A percentile compares a stretch with the other conserved stretches of the same genome.
phyloP scores from a whole-genome alignment of 2,113 vertebrate species.

The Hystrix cristata region DNA sequence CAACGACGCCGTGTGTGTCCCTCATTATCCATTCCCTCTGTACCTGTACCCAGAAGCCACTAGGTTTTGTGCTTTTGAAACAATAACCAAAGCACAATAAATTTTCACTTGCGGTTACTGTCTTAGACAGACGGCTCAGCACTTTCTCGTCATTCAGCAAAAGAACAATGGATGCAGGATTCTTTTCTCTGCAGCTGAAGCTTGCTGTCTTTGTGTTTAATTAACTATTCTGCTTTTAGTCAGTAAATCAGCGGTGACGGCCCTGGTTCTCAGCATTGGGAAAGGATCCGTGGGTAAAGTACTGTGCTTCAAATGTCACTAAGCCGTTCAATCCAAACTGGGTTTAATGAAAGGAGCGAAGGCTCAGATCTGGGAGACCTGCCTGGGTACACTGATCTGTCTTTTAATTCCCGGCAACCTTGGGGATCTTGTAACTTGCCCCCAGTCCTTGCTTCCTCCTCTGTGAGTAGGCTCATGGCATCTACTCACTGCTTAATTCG shows the following conservation, averaged over 20 bases:
- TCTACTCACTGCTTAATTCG: neutral
- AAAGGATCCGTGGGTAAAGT: neutral
- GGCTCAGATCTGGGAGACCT: neutral
- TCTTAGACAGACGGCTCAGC: conserved; percentile 57
- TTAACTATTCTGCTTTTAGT: conserved; percentile 56
- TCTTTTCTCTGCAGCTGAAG: neutral
- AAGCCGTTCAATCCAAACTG: neutral
- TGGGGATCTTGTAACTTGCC: neutral
- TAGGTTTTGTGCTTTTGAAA: conserved; percentile 22
- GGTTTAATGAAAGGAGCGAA: neutral
- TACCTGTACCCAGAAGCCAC: conserved; percentile 38
- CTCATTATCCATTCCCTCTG: neutral
- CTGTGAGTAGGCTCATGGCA: neutral
- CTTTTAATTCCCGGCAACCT: neutral
- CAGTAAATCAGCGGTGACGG: conserved; percentile 47
- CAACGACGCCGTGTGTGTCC: neutral
- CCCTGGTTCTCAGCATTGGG: neutral
- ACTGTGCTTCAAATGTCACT: neutral
- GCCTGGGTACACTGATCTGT: rapidly evolving
- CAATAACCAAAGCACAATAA: conserved; percentile 53
- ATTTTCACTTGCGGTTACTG: conserved; percentile 2
- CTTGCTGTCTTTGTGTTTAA: conserved; percentile 65
- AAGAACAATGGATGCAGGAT: neutral
- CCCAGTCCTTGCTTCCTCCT: neutral
- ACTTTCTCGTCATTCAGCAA: neutral